A percentile compares a stretch with the other conserved stretches of the same genome.
Conservation (phyloP, 2,888 invertebrate genomes). For the Apamea crenata region DNA sequence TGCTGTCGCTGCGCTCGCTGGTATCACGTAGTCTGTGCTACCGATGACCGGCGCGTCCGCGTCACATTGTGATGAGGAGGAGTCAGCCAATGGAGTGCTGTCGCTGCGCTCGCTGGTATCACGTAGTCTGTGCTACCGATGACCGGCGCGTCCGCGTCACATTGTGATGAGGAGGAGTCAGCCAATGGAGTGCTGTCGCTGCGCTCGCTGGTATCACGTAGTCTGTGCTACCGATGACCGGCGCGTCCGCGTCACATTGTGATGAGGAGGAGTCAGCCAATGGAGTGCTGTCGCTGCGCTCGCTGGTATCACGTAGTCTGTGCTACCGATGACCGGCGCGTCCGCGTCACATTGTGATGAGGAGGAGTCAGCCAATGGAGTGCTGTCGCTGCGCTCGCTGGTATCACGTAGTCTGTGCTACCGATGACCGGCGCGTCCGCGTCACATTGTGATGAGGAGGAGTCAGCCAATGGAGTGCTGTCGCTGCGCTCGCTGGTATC, state of each 20-base stretch:
- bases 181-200: neutral
- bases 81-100: neutral
- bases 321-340: slow-evolving; percentile 6
- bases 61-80: neutral
- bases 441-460: neutral
- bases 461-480: neutral
- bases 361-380: slow-evolving; percentile 8
- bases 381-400: neutral
- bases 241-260: neutral
- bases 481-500: no score
- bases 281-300: slow-evolving; percentile 4
- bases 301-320: neutral
- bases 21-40: neutral
- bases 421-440: slow-evolving; percentile 14
- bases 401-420: neutral
- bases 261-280: neutral
- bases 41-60: slow-evolving; percentile 14
- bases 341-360: neutral
- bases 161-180: neutral
- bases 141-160: slow-evolving; percentile 19
- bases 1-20: neutral
- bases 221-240: slow-evolving; percentile 1
- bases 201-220: neutral
- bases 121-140: neutral
- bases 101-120: no score